A percentile compares a stretch with the other conserved stretches of the same genome.
These are phyloP conservation scores for Amblyopsis rosae DNA, from an alignment of 2,113 vertebrate species.

Conservation along the genomic window DNA sequence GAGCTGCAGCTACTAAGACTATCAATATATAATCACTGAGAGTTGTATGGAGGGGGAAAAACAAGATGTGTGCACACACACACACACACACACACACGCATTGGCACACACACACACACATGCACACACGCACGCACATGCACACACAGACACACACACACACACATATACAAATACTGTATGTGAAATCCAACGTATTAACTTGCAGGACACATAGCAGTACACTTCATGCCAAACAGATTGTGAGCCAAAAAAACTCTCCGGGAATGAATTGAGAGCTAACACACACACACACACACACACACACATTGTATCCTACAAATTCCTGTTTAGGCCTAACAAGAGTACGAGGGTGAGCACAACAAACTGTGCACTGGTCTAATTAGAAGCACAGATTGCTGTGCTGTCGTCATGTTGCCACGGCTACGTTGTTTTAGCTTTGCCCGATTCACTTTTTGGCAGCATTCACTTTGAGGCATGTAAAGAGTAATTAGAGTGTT, in stretches of 20 bases:
- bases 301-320: neutral
- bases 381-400: no score
- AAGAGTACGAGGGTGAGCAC: conserved; percentile 13
- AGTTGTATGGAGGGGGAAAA: conserved; percentile 20
- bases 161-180: neutral
- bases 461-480: no score
- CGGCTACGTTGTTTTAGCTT: neutral
- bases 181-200: neutral
- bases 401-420: no score
- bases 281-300: neutral
- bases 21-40: conserved; percentile 47
- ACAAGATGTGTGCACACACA: conserved; percentile 31
- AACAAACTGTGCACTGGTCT: no score
- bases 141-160: conserved; percentile 14
- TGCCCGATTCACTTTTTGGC: neutral
- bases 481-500: neutral
- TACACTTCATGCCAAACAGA: neutral
- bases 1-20: conserved; percentile 31
- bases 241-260: neutral
- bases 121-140: conserved; percentile 14
- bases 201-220: neutral
- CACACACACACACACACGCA: neutral
- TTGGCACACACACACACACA: neutral
- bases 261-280: no score
- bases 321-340: conserved; percentile 13